phyloP scores from a whole-genome alignment of 2,113 vertebrate species.

The Theristicus caerulescens region DNA sequence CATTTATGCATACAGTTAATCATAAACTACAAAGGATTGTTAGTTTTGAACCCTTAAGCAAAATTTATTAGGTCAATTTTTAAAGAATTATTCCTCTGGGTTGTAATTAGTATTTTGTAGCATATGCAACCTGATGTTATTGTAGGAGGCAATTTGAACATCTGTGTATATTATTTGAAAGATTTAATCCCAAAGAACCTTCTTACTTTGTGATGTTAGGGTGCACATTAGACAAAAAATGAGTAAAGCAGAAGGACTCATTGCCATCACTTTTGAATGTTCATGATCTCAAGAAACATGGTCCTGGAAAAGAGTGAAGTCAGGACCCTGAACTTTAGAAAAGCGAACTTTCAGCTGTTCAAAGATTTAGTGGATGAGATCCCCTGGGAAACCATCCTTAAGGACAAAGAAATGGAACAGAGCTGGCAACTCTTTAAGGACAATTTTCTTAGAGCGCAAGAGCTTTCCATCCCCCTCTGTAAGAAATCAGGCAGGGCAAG shows the following conservation, averaged over 20 bases:
- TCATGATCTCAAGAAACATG: too few species aligned
- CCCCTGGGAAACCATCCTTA: too few species aligned
- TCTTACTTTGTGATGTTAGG: neutral
- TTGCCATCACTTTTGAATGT: neutral
- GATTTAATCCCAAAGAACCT: conserved; percentile 1
- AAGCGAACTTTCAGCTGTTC: too few species aligned
- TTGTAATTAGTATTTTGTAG: conserved; percentile 77
- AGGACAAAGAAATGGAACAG: too few species aligned
- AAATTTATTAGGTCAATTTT: conserved; percentile 74
- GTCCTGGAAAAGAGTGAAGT: too few species aligned
- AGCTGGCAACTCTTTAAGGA: too few species aligned
- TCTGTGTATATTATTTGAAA: conserved; percentile 21
- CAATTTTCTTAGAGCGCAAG: too few species aligned
- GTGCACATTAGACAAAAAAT: neutral
- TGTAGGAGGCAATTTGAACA: conserved; percentile 64
- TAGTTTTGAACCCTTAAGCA: conserved; percentile 67
- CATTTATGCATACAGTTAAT: conserved; percentile 77
- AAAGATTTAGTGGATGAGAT: too few species aligned
- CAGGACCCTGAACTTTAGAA: too few species aligned
- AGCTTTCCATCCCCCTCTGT: too few species aligned
- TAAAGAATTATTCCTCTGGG: conserved; percentile 73
- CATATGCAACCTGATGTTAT: conserved; percentile 67
- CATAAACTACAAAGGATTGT: conserved; percentile 69
- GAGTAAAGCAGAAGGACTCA: neutral
- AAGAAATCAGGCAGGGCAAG: too few species aligned